Evolutionary conservation across 2,888 invertebrate genomes (phyloP).

Genomic region (Osmoderma eremita): DNA sequence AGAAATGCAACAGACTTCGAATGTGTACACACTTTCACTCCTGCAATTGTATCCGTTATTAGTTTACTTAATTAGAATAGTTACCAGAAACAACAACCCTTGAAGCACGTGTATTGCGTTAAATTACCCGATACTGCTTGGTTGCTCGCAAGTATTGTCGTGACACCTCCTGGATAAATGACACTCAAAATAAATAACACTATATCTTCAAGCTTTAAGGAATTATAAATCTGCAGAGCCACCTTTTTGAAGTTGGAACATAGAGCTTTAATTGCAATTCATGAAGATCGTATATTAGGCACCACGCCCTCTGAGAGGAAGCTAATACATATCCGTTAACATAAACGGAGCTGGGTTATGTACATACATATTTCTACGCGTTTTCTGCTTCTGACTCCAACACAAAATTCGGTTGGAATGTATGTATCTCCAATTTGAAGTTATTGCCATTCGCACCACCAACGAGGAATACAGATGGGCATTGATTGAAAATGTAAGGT

Average conservation of each 20-base stretch:
- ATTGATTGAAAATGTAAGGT: too few relatives aligned
- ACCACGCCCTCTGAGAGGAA: too few relatives aligned
- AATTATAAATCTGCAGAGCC: not conserved
- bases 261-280: not conserved
- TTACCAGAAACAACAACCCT: conserved; percentile 45
- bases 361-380: too few relatives aligned
- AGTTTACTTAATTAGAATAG: conserved; percentile 48
- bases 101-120: conserved; percentile 43
- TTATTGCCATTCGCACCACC: too few relatives aligned
- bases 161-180: conserved; percentile 12
- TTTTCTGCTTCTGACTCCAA: too few relatives aligned
- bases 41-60: conserved; percentile 45
- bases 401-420: too few relatives aligned
- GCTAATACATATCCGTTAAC: too few relatives aligned
- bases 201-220: not conserved
- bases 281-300: too few relatives aligned
- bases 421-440: too few relatives aligned
- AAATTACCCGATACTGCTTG: conserved; percentile 44
- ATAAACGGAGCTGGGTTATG: too few relatives aligned
- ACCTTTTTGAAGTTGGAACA: conserved; percentile 1
- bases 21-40: conserved; percentile 36
- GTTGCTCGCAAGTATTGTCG: conserved; percentile 24
- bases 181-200: conserved; percentile 22
- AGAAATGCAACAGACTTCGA: conserved; percentile 46
- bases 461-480: too few relatives aligned